These are phyloP conservation scores for Ennomos fuscantarius DNA, from an alignment of 2,888 invertebrate genomes.

Conservation along the genomic window DNA sequence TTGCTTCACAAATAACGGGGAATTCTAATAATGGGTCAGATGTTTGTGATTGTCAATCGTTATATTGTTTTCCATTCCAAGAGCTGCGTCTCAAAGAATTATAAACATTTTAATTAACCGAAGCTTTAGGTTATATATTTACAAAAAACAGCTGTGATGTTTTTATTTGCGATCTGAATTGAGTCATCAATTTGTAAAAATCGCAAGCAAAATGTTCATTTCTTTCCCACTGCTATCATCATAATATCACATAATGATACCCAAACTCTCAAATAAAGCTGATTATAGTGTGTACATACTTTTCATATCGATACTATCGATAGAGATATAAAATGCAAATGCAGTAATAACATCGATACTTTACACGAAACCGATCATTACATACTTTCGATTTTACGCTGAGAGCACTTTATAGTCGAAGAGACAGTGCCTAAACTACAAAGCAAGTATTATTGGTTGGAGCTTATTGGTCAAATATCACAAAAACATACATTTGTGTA, in stretches of 20 bases:
- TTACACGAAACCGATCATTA: slow-evolving; percentile 41
- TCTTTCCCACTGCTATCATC: slow-evolving; percentile 5
- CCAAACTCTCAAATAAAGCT: slow-evolving; percentile 16
- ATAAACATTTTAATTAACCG: too few species aligned
- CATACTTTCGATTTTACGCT: slow-evolving; percentile 43
- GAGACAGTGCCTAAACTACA: neutral
- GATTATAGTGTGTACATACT: slow-evolving; percentile 22
- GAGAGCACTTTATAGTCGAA: slow-evolving; percentile 15
- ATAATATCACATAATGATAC: slow-evolving; percentile 21
- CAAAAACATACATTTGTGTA: too few species aligned
- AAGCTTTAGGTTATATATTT: too few species aligned
- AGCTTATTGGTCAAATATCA: too few species aligned
- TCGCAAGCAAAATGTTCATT: slow-evolving; percentile 11
- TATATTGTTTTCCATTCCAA: too few species aligned
- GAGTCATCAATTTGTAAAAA: slow-evolving; percentile 14
- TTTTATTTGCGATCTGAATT: neutral
- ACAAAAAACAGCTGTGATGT: too few species aligned
- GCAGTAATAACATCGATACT: slow-evolving; percentile 43
- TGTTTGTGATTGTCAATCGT: too few species aligned
- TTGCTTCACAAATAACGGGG: too few species aligned
- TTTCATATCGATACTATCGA: slow-evolving; percentile 19
- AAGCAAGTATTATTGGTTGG: too few species aligned
- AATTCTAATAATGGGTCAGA: too few species aligned
- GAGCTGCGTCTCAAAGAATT: too few species aligned
- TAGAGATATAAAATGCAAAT: slow-evolving; percentile 50